Base-by-base conservation (phyloP, 2,797 vertebrate species). In the Dallia pectoralis region DNA sequence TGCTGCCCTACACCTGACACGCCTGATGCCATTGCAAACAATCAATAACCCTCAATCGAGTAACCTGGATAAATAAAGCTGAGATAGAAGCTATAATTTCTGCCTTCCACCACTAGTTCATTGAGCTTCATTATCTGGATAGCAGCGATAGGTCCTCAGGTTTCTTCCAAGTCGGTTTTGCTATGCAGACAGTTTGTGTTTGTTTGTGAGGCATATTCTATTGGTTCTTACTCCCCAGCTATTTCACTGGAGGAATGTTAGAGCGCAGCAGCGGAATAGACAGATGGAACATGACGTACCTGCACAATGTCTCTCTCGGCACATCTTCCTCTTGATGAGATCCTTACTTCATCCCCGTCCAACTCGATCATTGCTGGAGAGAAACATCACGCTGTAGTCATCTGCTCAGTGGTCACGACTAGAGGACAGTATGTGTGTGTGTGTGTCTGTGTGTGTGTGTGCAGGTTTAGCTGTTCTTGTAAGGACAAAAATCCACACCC, bases 291-390 rank as follows among this genome's bases (percentile, higher is more conserved):
- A 25, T 19, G 29, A 51, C 18, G 15, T 88, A 99, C 97, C 97
- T 99, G 97, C 67, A 99, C 97, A 81, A 99, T 99, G 87, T 99
- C 97, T 85, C 97, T 94, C 91, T 99, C 97, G 18, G 97, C 97
- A 61, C 89, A 95, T 85, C 93, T 93, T 89, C 97, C 97, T 92
- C 97, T 95, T 78, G 97, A 98, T 33, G 97, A 99, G 81, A 99
- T 95, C 85, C 97, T 92, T 53, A 99, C 89, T 86, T 97, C 95
- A 88, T 99, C 97, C 0, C 97, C 97, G 74, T 99, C 97, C 87
- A 99, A 79, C 85, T 99, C 97, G 5, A 97, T 79, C 97, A 99
- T 99, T n/a, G 97, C 97, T 99, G 83, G 70, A 81, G 87, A 84
- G 74, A 69, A 66, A 33, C 51, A 76, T 19, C 64, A 59, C 49